These are phyloP conservation scores for Nixonia krombeini DNA, from an alignment of 1,140 invertebrate genomes.

Conservation along the genomic window DNA sequence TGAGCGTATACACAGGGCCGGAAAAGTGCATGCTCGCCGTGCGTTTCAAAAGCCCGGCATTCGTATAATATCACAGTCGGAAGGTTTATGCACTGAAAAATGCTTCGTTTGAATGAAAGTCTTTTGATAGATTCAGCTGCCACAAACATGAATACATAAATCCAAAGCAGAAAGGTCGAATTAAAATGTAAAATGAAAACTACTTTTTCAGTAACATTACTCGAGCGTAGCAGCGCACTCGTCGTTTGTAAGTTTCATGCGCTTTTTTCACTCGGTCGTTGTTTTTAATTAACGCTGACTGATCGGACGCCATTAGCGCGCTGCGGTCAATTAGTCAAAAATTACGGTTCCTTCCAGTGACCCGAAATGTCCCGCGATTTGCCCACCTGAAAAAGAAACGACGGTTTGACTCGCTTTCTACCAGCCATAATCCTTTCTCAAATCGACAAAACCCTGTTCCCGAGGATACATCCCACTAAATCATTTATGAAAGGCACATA, in stretches of 20 bases:
- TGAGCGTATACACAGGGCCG: constrained; percentile 20
- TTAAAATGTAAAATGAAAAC: constrained; percentile 4
- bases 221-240: too few relatives aligned
- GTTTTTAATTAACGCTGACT: too few relatives aligned
- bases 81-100: neutral
- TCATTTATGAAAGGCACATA: neutral
- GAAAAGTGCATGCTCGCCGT: constrained; percentile 1
- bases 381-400: neutral
- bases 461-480: neutral
- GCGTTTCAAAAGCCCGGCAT: constrained; percentile 5
- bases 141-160: constrained; percentile 2
- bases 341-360: neutral
- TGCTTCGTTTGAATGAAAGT: constrained; percentile 7
- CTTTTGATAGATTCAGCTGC: neutral
- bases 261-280: too few relatives aligned
- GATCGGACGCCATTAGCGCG: too few relatives aligned
- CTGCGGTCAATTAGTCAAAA: neutral
- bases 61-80: neutral
- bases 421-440: neutral
- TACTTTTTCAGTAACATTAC: too few relatives aligned
- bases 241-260: too few relatives aligned
- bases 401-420: neutral
- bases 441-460: neutral
- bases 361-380: neutral
- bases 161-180: neutral